Conservation (phyloP, 30 jellyfish, hydroid and myxozoan genomes). For the Catostylus mosaicus region DNA sequence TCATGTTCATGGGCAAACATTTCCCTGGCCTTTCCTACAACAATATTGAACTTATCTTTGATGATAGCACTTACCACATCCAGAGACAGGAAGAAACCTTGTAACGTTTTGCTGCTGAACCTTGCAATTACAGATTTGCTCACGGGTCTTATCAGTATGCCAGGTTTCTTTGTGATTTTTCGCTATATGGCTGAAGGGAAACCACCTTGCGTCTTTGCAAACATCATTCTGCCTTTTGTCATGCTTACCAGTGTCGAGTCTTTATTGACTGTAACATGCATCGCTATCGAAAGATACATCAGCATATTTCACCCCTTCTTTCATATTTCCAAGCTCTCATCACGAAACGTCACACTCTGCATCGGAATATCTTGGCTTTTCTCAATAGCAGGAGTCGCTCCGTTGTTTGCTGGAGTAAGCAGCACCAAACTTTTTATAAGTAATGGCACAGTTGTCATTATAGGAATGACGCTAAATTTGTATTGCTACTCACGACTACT, state of each 20-base stretch:
- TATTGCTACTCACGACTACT: no score
- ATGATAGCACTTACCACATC: constrained; percentile 1
- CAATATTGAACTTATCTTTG: not conserved
- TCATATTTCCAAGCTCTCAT: not conserved
- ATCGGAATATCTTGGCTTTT: no score
- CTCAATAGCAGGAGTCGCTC: no score
- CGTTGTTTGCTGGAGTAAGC: no score
- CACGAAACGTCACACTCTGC: not conserved
- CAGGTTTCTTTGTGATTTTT: not conserved
- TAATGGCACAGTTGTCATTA: no score
- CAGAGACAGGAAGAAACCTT: constrained; percentile 40
- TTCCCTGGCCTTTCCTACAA: constrained; percentile 17
- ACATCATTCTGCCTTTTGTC: constrained; percentile 11
- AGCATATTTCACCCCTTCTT: constrained; percentile 10
- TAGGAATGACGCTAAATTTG: no score
- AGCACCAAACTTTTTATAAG: no score
- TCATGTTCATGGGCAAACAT: constrained; percentile 6
- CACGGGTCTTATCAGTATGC: constrained; percentile 16
- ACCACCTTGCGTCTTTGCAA: constrained; percentile 24
- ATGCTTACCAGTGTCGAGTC: constrained; percentile 8
- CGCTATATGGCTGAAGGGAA: not conserved
- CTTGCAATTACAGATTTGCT: constrained; percentile 47
- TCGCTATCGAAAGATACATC: constrained; percentile 46
- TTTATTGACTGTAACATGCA: constrained; percentile 13
- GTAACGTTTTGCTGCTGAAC: constrained; percentile 20